These are phyloP conservation scores for Sarcoramphus papa DNA, from an alignment of 2,797 vertebrate genomes.

Conservation along the genomic window DNA sequence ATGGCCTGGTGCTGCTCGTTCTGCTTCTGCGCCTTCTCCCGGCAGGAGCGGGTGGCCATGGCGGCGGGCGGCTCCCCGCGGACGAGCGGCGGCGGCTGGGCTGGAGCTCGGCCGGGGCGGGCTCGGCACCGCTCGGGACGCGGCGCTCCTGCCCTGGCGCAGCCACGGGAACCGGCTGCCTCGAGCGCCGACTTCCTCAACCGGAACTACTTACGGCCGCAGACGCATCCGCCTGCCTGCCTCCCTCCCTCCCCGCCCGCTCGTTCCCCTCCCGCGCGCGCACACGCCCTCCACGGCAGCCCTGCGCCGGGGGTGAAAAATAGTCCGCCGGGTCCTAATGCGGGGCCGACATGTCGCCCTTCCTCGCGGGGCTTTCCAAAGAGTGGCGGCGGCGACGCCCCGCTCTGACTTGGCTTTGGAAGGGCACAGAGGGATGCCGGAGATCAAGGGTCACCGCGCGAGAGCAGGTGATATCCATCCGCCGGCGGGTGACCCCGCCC, in stretches of 20 bases:
- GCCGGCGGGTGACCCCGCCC: not conserved
- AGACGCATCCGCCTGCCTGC: not conserved
- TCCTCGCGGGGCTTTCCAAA: accelerated
- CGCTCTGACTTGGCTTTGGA: accelerated
- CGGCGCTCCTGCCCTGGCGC: constrained; percentile 7
- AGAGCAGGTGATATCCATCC: not conserved
- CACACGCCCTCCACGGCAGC: not conserved
- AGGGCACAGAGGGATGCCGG: accelerated
- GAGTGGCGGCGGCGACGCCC: accelerated
- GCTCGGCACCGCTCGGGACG: not conserved
- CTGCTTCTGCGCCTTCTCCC: constrained; percentile 96
- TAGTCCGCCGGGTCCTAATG: not conserved
- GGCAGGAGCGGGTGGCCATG: constrained; percentile 95
- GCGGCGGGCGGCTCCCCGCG: not conserved
- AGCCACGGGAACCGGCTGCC: not conserved
- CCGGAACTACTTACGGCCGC: constrained; percentile 35
- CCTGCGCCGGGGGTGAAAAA: accelerated
- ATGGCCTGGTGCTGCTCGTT: constrained; percentile 99
- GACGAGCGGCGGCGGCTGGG: too few relatives aligned
- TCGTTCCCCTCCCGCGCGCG: not conserved
- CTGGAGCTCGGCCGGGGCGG: not conserved
- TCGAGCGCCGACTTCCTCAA: constrained; percentile 7
- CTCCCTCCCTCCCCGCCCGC: too few relatives aligned
- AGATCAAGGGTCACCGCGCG: accelerated
- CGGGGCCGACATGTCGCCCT: accelerated